These are phyloP conservation scores for Apis florea DNA, from an alignment of 1,140 invertebrate species.

Conservation along the genomic window DNA sequence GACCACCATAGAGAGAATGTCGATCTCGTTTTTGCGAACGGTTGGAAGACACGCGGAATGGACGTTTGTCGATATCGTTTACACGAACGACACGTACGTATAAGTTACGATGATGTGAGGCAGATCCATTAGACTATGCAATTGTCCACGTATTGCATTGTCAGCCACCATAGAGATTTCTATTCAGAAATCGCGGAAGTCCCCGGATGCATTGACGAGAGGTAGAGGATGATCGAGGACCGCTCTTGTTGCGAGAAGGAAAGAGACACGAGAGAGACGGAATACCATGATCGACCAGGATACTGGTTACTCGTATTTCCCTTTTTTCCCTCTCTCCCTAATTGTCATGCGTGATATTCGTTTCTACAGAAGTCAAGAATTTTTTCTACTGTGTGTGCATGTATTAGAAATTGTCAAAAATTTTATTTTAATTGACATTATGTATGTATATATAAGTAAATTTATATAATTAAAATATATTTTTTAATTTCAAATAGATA, in stretches of 20 bases:
- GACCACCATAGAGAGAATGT: constrained; percentile 61
- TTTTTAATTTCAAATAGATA: too few species aligned
- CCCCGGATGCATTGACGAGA: constrained; percentile 63
- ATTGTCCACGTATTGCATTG: constrained; percentile 66
- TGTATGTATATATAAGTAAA: too few species aligned
- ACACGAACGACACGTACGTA: constrained; percentile 66
- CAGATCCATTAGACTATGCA: constrained; percentile 66
- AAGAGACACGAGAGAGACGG: constrained; percentile 54
- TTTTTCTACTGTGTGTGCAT: background rate
- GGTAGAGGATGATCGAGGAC: constrained; percentile 63
- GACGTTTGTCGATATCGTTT: constrained; percentile 66
- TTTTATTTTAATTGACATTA: background rate
- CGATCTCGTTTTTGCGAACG: constrained; percentile 61
- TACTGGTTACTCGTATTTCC: constrained; percentile 43
- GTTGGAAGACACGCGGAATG: constrained; percentile 64
- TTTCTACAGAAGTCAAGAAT: constrained; percentile 11
- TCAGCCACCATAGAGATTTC: constrained; percentile 63
- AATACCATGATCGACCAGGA: constrained; percentile 38
- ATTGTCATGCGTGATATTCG: constrained; percentile 18
- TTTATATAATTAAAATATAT: too few species aligned
- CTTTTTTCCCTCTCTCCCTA: constrained; percentile 38
- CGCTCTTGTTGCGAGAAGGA: constrained; percentile 65
- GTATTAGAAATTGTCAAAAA: background rate
- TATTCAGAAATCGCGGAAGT: constrained; percentile 66
- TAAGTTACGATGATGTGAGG: constrained; percentile 66